Evolutionary conservation across 1,140 invertebrate genomes (phyloP).

Genomic region (Latrodectus geometricus): DNA sequence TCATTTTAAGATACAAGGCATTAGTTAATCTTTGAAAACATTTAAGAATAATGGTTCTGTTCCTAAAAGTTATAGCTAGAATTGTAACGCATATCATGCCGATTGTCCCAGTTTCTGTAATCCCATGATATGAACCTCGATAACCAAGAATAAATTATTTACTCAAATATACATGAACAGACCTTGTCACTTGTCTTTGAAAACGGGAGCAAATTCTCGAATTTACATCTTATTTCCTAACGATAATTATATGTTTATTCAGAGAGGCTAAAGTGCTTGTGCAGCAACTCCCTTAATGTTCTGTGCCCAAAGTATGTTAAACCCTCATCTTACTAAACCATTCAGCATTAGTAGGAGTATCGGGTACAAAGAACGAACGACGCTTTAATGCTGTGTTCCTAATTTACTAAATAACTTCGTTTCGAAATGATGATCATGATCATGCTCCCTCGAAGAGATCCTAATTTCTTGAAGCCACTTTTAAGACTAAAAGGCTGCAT

Average conservation of each 20-base stretch:
- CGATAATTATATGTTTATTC: slow-evolving; percentile 41
- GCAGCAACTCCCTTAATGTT: not conserved
- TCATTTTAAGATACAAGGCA: no score
- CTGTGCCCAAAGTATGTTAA: slow-evolving; percentile 13
- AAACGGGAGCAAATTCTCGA: not conserved
- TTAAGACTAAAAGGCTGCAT: slow-evolving; percentile 9
- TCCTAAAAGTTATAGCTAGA: no score
- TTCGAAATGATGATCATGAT: slow-evolving; percentile 38
- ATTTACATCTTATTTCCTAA: slow-evolving; percentile 29
- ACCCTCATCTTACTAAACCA: slow-evolving; percentile 6
- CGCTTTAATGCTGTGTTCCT: slow-evolving; percentile 13
- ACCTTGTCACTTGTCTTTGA: not conserved
- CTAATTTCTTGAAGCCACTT: slow-evolving; percentile 24
- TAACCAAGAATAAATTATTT: no score
- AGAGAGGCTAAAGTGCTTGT: not conserved
- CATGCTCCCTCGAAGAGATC: not conserved
- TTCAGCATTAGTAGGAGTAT: slow-evolving; percentile 20
- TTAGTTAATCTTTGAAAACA: no score
- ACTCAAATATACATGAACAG: not conserved
- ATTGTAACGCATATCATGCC: no score
- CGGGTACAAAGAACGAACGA: slow-evolving; percentile 3
- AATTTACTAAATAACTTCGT: slow-evolving; percentile 40
- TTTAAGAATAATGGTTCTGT: no score
- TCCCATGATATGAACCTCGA: no score
- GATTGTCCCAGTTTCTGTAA: no score